phyloP scores from a whole-genome alignment of 2,888 invertebrate species.

The Troilus luridus region DNA sequence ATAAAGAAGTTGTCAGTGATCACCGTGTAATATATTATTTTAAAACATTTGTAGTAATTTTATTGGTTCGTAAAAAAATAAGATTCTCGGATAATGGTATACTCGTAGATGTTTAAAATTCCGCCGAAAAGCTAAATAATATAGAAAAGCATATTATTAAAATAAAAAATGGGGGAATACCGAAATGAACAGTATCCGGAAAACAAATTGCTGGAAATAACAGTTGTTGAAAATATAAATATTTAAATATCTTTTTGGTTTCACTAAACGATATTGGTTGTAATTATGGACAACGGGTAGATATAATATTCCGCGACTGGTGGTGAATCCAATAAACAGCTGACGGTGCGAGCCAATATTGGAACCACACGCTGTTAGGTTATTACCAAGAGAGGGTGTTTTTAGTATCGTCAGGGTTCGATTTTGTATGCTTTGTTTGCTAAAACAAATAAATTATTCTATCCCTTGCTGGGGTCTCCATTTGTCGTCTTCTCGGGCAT shows the following conservation, averaged over 20 bases:
- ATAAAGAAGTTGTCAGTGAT: too few species aligned
- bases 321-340: background rate
- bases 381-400: background rate
- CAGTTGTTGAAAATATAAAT: too few species aligned
- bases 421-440: background rate
- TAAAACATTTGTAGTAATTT: too few species aligned
- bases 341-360: background rate
- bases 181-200: too few species aligned
- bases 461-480: background rate
- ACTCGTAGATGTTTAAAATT: too few species aligned
- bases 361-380: background rate
- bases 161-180: too few species aligned
- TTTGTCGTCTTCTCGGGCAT: background rate
- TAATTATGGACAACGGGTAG: background rate
- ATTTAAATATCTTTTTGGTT: background rate
- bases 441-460: background rate
- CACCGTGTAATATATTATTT: too few species aligned
- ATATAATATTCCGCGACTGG: background rate
- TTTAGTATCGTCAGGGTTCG: background rate
- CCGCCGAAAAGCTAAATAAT: too few species aligned
- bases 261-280: background rate
- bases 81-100: too few species aligned
- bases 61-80: too few species aligned
- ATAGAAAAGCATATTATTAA: too few species aligned
- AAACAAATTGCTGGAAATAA: too few species aligned